Evolutionary conservation across 2,888 invertebrate species (phyloP).

Genomic region (Brenthis daphne): DNA sequence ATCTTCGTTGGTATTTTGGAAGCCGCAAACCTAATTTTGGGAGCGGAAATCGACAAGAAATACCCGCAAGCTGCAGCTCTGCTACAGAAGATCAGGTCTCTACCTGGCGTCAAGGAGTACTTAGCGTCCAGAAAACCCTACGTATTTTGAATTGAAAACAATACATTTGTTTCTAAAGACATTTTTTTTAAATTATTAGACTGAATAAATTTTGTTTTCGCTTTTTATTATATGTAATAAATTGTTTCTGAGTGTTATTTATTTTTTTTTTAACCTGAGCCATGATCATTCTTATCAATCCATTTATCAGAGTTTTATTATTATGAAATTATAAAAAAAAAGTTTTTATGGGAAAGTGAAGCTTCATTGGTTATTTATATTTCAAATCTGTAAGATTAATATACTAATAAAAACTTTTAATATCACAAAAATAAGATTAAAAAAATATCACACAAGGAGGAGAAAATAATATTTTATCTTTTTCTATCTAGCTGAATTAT

Average conservation of each 20-base stretch:
- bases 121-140: constrained; percentile 55
- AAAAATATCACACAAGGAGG: no score
- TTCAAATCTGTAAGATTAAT: no score
- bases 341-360: no score
- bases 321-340: no score
- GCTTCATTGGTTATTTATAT: no score
- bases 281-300: not conserved
- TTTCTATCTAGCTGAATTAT: no score
- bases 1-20: constrained; percentile 64
- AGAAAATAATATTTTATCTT: no score
- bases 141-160: constrained; percentile 29
- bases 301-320: not conserved
- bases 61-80: constrained; percentile 56
- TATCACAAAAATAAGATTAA: no score
- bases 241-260: not conserved
- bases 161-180: not conserved
- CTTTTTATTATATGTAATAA: not conserved
- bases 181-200: not conserved
- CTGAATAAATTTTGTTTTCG: not conserved
- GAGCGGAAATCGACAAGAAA: constrained; percentile 54
- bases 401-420: no score
- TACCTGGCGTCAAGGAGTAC: constrained; percentile 68
- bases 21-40: constrained; percentile 52
- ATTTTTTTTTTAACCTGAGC: not conserved
- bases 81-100: constrained; percentile 50